A percentile compares a stretch with the other conserved stretches of the same genome.
phyloP scores from a whole-genome alignment of 1,140 invertebrate species.

The Linepithema humile region DNA sequence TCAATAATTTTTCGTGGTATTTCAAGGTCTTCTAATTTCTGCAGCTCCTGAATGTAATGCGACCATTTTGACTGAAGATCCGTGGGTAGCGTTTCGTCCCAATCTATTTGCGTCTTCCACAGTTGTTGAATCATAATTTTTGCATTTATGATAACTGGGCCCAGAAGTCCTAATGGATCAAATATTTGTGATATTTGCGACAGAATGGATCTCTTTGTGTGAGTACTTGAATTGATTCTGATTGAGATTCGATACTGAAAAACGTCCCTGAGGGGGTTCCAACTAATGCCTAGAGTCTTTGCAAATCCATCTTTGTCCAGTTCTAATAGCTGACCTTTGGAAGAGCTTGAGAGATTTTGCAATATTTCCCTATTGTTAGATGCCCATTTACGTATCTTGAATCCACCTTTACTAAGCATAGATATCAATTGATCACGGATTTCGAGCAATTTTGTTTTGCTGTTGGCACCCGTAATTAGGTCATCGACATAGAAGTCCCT shows the following conservation, averaged over 20 bases:
- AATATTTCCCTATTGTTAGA: not conserved
- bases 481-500: not conserved
- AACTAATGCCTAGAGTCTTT: not conserved
- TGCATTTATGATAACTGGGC: not conserved
- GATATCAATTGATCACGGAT: not conserved
- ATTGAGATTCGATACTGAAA: not conserved
- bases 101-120: not conserved
- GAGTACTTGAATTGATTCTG: not conserved
- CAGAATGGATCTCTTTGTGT: not conserved
- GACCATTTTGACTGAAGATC: not conserved
- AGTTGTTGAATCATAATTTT: not conserved
- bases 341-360: not conserved
- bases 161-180: not conserved
- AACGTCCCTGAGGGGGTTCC: not conserved
- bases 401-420: not conserved
- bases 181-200: not conserved
- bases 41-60: not conserved
- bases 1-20: not conserved
- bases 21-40: not conserved
- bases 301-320: not conserved
- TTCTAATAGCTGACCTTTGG: not conserved
- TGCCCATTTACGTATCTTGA: not conserved
- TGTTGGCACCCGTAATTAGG: not conserved
- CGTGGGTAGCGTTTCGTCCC: not conserved
- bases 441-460: not conserved